These are phyloP conservation scores for Mus caroli DNA, from an alignment of 2,797 vertebrate genomes.

Conservation along the genomic window DNA sequence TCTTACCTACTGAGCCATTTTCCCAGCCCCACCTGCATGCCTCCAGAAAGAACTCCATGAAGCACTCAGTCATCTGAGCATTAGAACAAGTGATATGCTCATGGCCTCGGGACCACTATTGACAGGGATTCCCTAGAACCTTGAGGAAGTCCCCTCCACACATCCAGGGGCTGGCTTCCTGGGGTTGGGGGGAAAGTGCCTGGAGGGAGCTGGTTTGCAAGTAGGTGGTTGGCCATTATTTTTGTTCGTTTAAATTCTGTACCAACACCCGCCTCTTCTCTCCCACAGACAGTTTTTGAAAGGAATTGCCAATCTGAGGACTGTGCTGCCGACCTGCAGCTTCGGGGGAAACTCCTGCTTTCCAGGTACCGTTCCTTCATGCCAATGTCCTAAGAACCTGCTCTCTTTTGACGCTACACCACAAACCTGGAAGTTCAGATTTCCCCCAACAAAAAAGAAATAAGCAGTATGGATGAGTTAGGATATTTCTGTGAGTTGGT, in stretches of 20 bases:
- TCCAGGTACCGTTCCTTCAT: conserved; percentile 90
- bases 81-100: accelerated
- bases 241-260: not conserved
- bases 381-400: accelerated
- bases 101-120: accelerated
- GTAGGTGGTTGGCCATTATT: not conserved
- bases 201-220: not conserved
- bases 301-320: conserved; percentile 98
- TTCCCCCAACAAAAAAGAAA: not conserved
- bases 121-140: not conserved
- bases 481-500: not conserved
- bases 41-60: not conserved
- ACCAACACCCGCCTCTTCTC: not conserved
- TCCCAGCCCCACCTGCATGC: not conserved
- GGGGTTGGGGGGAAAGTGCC: not conserved
- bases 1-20: not conserved
- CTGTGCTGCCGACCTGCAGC: conserved; percentile 96
- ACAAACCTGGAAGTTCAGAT: not conserved
- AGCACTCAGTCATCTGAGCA: not conserved
- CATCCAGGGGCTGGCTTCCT: not conserved
- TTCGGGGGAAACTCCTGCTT: conserved; percentile 95
- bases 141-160: not conserved
- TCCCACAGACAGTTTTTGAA: conserved; percentile 96
- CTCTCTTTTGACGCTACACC: not conserved
- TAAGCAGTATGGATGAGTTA: not conserved